These are phyloP conservation scores for Drosophila triauraria DNA, from an alignment of 1,140 invertebrate species.

Conservation along the genomic window DNA sequence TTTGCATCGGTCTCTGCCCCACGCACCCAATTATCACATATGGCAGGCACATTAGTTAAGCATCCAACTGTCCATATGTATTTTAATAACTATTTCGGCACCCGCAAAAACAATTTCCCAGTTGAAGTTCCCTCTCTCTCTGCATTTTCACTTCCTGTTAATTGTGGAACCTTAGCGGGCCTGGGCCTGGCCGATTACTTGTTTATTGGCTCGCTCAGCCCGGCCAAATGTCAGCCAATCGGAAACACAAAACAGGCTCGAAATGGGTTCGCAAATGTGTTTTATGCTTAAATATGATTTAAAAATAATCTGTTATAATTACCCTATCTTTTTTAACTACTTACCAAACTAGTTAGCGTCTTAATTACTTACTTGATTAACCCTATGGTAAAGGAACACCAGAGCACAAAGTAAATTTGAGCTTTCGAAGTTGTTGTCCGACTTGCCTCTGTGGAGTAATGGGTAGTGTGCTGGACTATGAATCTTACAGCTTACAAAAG, in stretches of 20 bases:
- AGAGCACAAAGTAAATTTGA: too few species aligned
- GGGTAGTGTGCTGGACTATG: too few species aligned
- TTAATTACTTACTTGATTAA: too few species aligned
- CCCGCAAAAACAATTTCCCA: slow-evolving; percentile 40
- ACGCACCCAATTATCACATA: slow-evolving; percentile 48
- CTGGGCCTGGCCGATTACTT: neutral
- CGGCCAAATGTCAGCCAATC: slow-evolving; percentile 9
- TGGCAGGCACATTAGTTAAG: slow-evolving; percentile 53
- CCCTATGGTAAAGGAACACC: too few species aligned
- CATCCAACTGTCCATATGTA: slow-evolving; percentile 69
- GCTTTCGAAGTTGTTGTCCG: too few species aligned
- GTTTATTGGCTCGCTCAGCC: slow-evolving; percentile 16
- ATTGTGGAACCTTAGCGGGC: slow-evolving; percentile 23
- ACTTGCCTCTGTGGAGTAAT: too few species aligned
- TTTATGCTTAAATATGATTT: neutral
- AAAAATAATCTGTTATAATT: too few species aligned
- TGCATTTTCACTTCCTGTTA: neutral
- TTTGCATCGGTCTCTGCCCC: slow-evolving; percentile 16
- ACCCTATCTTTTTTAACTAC: too few species aligned
- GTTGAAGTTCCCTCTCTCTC: neutral
- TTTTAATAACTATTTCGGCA: slow-evolving; percentile 52
- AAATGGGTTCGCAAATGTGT: slow-evolving; percentile 1
- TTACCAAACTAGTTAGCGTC: too few species aligned
- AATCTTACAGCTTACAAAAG: too few species aligned
- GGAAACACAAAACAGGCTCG: slow-evolving; percentile 2